These are phyloP conservation scores for Sander lucioperca DNA, from an alignment of 2,113 vertebrate genomes.

Conservation along the genomic window DNA sequence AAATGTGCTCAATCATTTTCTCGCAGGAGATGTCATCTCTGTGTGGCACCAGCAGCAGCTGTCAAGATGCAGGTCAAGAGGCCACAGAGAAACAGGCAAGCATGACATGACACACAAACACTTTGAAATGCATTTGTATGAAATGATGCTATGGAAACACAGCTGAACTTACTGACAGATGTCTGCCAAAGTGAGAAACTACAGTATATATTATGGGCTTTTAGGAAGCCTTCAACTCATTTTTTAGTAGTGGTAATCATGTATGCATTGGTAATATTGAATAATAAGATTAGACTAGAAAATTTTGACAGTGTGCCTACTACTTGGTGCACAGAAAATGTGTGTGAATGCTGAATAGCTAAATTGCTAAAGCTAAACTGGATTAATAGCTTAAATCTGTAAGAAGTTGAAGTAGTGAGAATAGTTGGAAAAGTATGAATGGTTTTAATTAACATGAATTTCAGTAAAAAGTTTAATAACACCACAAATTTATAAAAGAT, in stretches of 20 bases:
- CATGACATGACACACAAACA: neutral
- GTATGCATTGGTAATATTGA: neutral
- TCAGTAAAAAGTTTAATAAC: too few relatives aligned
- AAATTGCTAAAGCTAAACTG: too few relatives aligned
- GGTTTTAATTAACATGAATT: too few relatives aligned
- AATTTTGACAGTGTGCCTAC: too few relatives aligned
- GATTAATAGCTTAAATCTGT: too few relatives aligned
- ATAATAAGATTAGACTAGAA: neutral
- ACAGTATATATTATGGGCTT: neutral
- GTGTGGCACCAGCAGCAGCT: constrained; percentile 63
- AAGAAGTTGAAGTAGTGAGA: too few relatives aligned
- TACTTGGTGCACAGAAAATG: too few relatives aligned
- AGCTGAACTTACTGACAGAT: neutral
- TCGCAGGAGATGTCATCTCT: constrained; percentile 71
- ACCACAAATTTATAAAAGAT: too few relatives aligned
- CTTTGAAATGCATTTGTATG: neutral
- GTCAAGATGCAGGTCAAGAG: constrained; percentile 42
- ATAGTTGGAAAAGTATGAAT: too few relatives aligned
- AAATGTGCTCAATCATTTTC: neutral
- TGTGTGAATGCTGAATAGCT: too few relatives aligned
- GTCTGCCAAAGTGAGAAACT: neutral
- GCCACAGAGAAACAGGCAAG: constrained; percentile 59
- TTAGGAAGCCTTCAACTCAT: neutral
- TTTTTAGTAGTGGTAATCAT: neutral
- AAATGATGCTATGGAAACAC: neutral